Conservation (phyloP, 2,797 vertebrate species). For the Poeciliopsis infans region DNA sequence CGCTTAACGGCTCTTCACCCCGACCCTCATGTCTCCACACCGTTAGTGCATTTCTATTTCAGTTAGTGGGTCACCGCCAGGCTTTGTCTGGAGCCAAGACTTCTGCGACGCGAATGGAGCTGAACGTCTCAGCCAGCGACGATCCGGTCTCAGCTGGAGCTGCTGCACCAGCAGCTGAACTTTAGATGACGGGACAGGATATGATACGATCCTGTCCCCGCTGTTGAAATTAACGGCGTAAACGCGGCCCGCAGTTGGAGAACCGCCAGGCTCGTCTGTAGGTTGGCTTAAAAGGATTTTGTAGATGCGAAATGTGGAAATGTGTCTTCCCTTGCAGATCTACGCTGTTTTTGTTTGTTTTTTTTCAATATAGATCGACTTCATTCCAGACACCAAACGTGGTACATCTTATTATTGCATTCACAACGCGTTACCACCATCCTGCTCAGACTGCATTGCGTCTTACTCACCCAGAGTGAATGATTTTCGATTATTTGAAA, state of each 20-base stretch:
- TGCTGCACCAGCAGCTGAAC: background rate
- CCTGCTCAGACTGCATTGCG: background rate
- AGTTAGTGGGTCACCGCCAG: background rate
- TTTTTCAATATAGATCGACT: too few relatives aligned
- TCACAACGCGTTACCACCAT: background rate
- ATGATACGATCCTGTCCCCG: too few relatives aligned
- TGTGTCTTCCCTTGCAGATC: background rate
- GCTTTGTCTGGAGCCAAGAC: background rate
- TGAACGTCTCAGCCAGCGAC: background rate
- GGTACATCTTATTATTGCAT: background rate
- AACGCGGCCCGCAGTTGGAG: background rate
- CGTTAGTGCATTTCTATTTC: background rate
- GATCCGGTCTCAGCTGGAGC: background rate
- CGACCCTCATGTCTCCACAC: background rate
- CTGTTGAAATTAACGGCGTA: background rate
- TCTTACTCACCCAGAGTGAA: background rate
- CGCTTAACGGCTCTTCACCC: background rate
- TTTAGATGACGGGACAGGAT: background rate
- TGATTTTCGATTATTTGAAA: background rate
- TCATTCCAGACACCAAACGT: background rate
- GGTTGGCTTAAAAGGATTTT: background rate
- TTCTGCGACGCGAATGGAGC: background rate
- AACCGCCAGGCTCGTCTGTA: background rate
- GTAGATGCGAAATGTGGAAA: background rate
- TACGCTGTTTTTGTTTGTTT: background rate